Base-by-base conservation (phyloP, 2,797 vertebrate species). In the Sebastes kiyomatsui region DNA sequence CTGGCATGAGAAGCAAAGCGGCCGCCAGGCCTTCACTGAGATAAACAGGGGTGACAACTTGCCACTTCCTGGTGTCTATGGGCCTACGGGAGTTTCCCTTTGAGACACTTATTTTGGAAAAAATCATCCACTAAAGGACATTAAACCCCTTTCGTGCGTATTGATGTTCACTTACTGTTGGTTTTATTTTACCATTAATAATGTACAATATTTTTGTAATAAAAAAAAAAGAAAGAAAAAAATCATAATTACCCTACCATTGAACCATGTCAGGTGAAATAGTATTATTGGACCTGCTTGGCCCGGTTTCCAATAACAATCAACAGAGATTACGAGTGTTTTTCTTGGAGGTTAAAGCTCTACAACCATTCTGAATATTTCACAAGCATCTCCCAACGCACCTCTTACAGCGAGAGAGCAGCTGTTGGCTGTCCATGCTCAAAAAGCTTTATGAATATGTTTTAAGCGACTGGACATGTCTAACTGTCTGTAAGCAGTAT, bases 11-110 rank as follows among this genome's bases (percentile, higher is more conserved):
- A 74, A 55, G 16, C 2, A 61, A 33, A 75, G 42, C 20, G 32
- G 30, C 73, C 18, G 2, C 69, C n/a, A 55, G 81, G 65, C 59
- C 49, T 30, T n/a, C 4, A 1, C 49, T 83, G 49, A 87, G 72
- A 68, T 78, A 79, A 86, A 83, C 52, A 12, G 32, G 23, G 46
- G 32, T 61, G 85, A 85, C 65, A 84, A 67, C 52, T 32, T 52
- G 67, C 38, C 67, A 46, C 66, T 76, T 81, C 20, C 35, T 75
- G 35, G 35, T 66, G 68, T 79, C 56, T 70, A 5, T 6, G 14
- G 20, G 35, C 76, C 73, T 70, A 10, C 30, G 22, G 61, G 38
- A 54, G 20, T 77, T 58, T 18, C 35, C 49, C 27, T 71, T 18
- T 42, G 52, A 77, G 59, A 59, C 16, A 35, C 72, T 68, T 25